These are phyloP conservation scores for Chrysolina haemoptera DNA, from an alignment of 2,888 invertebrate species.

Conservation along the genomic window DNA sequence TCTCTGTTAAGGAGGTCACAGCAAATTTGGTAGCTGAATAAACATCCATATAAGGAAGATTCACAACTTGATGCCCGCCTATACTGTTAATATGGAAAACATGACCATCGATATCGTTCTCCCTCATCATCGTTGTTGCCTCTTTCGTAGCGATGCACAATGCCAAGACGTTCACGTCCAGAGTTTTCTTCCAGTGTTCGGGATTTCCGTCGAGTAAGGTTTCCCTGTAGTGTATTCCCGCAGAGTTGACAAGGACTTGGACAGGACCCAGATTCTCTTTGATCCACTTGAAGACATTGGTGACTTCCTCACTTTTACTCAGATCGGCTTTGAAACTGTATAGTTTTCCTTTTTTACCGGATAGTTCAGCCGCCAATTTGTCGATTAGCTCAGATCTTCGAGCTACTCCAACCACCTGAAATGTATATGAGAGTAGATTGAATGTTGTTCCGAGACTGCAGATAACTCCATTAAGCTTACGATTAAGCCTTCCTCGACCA, in stretches of 20 bases:
- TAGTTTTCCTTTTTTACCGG: conserved; percentile 60
- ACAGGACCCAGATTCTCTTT: conserved; percentile 63
- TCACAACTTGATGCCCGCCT: conserved; percentile 56
- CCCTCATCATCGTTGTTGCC: conserved; percentile 58
- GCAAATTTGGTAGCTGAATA: conserved; percentile 56
- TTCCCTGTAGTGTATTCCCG: conserved; percentile 57
- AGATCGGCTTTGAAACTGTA: conserved; percentile 64
- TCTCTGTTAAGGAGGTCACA: conserved; percentile 55
- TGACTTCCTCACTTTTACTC: conserved; percentile 62
- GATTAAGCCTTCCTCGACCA: conserved; percentile 71
- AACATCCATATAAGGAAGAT: conserved; percentile 52
- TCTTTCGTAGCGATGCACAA: conserved; percentile 58
- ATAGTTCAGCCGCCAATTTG: conserved; percentile 45
- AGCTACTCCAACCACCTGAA: conserved; percentile 57
- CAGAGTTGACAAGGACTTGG: conserved; percentile 67
- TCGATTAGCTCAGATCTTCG: conserved; percentile 48
- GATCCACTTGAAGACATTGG: conserved; percentile 62
- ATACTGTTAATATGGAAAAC: conserved; percentile 62
- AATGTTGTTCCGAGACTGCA: not conserved
- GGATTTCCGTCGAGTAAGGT: conserved; percentile 56
- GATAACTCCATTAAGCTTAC: conserved; percentile 63
- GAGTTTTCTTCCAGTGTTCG: conserved; percentile 50
- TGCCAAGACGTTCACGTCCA: conserved; percentile 53
- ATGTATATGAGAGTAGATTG: conserved; percentile 1
- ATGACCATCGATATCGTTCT: conserved; percentile 58